A percentile compares a stretch with the other conserved stretches of the same genome.
Conservation (phyloP, 2,113 vertebrate species). For the Polyodon spathula region DNA sequence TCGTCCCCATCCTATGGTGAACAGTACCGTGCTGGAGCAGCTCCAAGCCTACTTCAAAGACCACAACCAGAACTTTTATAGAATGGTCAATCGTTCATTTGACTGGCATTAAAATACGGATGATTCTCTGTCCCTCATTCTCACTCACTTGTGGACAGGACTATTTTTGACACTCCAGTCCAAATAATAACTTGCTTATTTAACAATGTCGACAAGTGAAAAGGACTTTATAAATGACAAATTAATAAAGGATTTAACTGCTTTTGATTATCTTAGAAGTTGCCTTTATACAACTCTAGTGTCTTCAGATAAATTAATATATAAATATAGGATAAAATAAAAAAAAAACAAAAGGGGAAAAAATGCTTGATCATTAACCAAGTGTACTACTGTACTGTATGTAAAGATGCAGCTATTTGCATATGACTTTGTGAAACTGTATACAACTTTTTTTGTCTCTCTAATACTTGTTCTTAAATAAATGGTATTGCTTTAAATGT, state of each 20-base stretch:
- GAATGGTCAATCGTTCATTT: constrained; percentile 79
- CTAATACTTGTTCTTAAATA: constrained; percentile 72
- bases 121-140: not conserved
- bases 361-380: constrained; percentile 41
- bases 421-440: constrained; percentile 41
- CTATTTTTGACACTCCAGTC: not conserved
- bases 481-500: constrained; percentile 56
- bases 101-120: constrained; percentile 65
- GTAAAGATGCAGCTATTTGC: constrained; percentile 36
- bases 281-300: constrained; percentile 37
- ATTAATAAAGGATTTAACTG: constrained; percentile 12
- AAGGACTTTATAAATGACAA: constrained; percentile 43
- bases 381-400: constrained; percentile 29
- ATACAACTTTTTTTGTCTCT: constrained; percentile 42
- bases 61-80: constrained; percentile 82
- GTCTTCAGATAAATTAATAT: constrained; percentile 35
- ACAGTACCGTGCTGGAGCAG: constrained; percentile 74
- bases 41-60: constrained; percentile 78
- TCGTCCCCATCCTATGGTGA: constrained; percentile 77
- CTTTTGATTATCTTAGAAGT: constrained; percentile 24
- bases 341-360: constrained; percentile 19
- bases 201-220: constrained; percentile 14
- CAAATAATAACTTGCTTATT: not conserved
- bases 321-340: constrained; percentile 27
- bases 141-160: not conserved